Evolutionary conservation across 2,888 invertebrate genomes (phyloP).

Genomic region (Drosophila falleni): DNA sequence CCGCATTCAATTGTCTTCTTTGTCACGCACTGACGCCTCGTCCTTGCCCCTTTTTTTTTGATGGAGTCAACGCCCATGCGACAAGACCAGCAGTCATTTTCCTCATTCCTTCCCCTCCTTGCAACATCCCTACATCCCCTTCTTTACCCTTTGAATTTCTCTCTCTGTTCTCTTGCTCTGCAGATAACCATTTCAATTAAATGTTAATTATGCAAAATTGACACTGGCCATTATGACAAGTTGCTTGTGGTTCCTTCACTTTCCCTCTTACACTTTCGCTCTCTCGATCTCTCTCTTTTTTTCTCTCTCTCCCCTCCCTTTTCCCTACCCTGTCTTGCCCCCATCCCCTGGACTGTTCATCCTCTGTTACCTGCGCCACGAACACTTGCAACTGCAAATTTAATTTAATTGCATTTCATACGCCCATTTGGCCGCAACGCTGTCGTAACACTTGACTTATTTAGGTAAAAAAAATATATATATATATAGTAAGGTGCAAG

Average conservation of each 20-base stretch:
- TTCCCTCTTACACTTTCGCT: slow-evolving; percentile 3
- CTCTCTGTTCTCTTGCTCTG: background rate
- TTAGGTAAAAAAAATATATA: slow-evolving; percentile 52
- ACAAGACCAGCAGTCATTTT: too few relatives aligned
- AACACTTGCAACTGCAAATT: slow-evolving; percentile 75
- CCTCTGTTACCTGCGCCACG: slow-evolving; percentile 44
- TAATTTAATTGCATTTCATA: slow-evolving; percentile 81
- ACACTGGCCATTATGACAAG: slow-evolving; percentile 76
- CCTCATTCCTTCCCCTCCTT: background rate
- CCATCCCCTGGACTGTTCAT: slow-evolving; percentile 12
- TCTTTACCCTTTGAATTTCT: background rate
- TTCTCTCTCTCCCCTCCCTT: slow-evolving; percentile 2
- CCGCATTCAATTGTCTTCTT: slow-evolving; percentile 3
- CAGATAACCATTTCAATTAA: slow-evolving; percentile 66
- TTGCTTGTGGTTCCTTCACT: slow-evolving; percentile 33
- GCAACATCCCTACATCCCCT: background rate
- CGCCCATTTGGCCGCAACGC: slow-evolving; percentile 77
- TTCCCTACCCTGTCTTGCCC: background rate
- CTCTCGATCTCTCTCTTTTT: background rate
- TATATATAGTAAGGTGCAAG: background rate
- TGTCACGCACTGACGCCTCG: slow-evolving; percentile 61
- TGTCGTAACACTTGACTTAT: slow-evolving; percentile 75
- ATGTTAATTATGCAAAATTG: slow-evolving; percentile 77
- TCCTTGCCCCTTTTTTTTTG: slow-evolving; percentile 3
- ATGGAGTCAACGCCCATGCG: background rate